Conservation (phyloP, 2,888 invertebrate species). For the Heliconius aoede region DNA sequence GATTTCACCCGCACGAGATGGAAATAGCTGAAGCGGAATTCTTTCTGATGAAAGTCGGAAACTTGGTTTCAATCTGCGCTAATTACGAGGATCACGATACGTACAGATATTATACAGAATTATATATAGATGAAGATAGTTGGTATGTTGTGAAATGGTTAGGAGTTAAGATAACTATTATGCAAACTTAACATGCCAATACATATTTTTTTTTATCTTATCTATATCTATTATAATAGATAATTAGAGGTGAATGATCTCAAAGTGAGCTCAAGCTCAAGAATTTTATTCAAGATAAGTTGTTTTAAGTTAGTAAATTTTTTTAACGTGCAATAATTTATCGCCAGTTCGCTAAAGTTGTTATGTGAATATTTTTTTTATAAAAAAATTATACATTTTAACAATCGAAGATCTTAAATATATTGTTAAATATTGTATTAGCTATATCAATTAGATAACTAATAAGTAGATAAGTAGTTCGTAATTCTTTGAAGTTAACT, state of each 20-base stretch:
- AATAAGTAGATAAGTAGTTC: no score
- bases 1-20: slow-evolving; percentile 40
- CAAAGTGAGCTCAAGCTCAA: no score
- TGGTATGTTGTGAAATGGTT: neutral
- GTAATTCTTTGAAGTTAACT: no score
- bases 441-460: no score
- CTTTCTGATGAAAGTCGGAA: slow-evolving; percentile 53
- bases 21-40: slow-evolving; percentile 51
- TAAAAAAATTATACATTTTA: no score
- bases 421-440: no score
- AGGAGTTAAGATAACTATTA: neutral
- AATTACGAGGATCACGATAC: slow-evolving; percentile 52
- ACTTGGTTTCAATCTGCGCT: slow-evolving; percentile 50
- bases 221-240: neutral
- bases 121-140: neutral
- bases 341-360: no score
- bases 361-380: no score
- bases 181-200: neutral
- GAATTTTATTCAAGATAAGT: no score
- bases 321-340: no score
- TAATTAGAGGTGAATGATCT: neutral
- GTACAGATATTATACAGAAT: slow-evolving; percentile 1
- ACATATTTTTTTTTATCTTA: neutral
- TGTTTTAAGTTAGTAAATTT: no score
- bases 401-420: no score